A percentile compares a stretch with the other conserved stretches of the same genome.
These are phyloP conservation scores for Kryptolebias ocellatus DNA, from an alignment of 2,797 vertebrate genomes.

Conservation along the genomic window DNA sequence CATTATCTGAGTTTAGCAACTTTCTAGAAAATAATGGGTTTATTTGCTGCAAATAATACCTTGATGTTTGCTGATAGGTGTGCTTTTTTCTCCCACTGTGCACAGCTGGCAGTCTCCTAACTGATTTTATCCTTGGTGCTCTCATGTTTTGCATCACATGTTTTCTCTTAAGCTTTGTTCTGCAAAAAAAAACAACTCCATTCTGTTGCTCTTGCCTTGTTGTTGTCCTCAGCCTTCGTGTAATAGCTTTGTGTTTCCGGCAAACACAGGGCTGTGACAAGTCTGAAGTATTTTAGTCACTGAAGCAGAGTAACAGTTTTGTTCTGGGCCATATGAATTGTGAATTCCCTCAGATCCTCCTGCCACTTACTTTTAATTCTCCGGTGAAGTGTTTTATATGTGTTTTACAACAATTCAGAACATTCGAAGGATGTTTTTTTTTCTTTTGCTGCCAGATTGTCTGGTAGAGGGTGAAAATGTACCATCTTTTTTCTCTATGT, in stretches of 20 bases:
- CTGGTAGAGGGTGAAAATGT: not conserved
- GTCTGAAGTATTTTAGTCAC: slow-evolving; percentile 20
- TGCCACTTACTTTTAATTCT: slow-evolving; percentile 12
- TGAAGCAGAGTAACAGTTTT: slow-evolving; percentile 23
- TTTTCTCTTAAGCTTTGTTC: slow-evolving; percentile 41
- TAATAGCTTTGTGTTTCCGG: slow-evolving; percentile 20
- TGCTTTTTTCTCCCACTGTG: slow-evolving; percentile 54
- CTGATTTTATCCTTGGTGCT: slow-evolving; percentile 35
- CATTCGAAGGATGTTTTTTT: slow-evolving; percentile 19
- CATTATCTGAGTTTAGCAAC: not conserved
- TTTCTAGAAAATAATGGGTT: slow-evolving; percentile 24
- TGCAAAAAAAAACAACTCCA: slow-evolving; percentile 23
- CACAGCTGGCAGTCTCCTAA: slow-evolving; percentile 41
- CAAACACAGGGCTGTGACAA: slow-evolving; percentile 35
- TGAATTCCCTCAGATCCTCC: slow-evolving; percentile 16
- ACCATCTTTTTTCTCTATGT: not conserved
- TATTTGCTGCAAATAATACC: slow-evolving; percentile 31
- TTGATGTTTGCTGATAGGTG: slow-evolving; percentile 61
- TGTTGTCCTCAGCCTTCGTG: slow-evolving; percentile 35
- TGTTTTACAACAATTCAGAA: not conserved
- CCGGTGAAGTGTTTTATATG: slow-evolving; percentile 11
- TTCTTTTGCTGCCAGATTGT: slow-evolving; percentile 11
- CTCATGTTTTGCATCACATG: slow-evolving; percentile 27
- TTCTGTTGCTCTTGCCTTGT: slow-evolving; percentile 36
- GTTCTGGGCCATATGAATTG: slow-evolving; percentile 11